Evolutionary conservation across 2,888 invertebrate species (phyloP).

Genomic region (Pseudanteris insignis): DNA sequence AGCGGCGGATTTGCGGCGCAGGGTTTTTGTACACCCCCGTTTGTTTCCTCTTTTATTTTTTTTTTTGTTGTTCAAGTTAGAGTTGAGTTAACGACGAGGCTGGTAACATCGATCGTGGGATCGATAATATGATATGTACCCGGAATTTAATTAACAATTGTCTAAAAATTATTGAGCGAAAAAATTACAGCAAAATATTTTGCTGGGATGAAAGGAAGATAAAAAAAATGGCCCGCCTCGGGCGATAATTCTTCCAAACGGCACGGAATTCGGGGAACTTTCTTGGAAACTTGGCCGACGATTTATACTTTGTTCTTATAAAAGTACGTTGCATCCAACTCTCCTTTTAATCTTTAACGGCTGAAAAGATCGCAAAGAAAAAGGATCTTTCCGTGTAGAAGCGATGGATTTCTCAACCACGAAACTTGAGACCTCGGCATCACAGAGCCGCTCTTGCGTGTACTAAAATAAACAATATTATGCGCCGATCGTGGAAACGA

Average conservation of each 20-base stretch:
- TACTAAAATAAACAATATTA: conserved; percentile 28
- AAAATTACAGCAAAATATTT: background rate
- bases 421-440: conserved; percentile 27
- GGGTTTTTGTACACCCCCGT: too few species aligned
- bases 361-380: conserved; percentile 24
- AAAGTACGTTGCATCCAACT: conserved; percentile 24
- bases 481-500: conserved; percentile 24
- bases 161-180: too few species aligned
- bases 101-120: too few species aligned
- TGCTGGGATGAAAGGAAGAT: background rate
- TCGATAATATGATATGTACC: too few species aligned
- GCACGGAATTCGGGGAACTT: conserved; percentile 1
- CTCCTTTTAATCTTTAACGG: conserved; percentile 30
- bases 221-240: too few species aligned
- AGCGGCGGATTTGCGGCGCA: too few species aligned
- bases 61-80: too few species aligned
- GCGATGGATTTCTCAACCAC: conserved; percentile 32
- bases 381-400: conserved; percentile 32
- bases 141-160: too few species aligned
- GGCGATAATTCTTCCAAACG: conserved; percentile 1
- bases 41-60: too few species aligned
- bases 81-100: too few species aligned
- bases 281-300: conserved; percentile 12
- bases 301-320: conserved; percentile 22
- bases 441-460: conserved; percentile 15